Evolutionary conservation across 2,888 invertebrate genomes (phyloP).

Genomic region (Podabrus alpinus): DNA sequence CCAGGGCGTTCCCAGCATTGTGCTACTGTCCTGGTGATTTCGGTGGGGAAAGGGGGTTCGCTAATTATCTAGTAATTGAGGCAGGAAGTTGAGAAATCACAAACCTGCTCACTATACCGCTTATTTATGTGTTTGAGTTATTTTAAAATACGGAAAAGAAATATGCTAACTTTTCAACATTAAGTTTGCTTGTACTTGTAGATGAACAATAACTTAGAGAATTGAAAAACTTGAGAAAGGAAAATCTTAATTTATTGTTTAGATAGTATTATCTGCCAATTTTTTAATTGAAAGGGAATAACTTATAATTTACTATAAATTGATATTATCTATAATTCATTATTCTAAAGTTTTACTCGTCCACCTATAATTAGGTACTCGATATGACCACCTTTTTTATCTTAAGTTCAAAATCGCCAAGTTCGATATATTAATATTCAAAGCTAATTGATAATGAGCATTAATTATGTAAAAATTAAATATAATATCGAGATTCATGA

Average conservation of each 20-base stretch:
- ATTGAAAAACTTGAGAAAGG: no score
- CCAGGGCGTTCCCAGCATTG: slow-evolving; percentile 57
- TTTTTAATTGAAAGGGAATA: no score
- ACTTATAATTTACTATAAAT: background rate
- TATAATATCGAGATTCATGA: background rate
- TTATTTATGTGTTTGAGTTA: slow-evolving; percentile 17
- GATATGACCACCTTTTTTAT: background rate
- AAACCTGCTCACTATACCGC: slow-evolving; percentile 25
- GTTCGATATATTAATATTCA: background rate
- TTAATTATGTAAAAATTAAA: background rate
- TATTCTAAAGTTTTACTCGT: background rate
- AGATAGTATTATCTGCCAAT: no score
- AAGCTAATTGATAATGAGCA: background rate
- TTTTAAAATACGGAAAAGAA: background rate
- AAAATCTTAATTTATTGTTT: no score
- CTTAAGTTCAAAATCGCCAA: background rate
- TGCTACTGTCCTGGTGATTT: slow-evolving; percentile 44
- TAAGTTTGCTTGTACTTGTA: background rate
- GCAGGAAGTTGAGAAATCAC: slow-evolving; percentile 56
- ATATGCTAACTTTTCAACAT: background rate
- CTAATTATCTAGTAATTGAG: slow-evolving; percentile 56
- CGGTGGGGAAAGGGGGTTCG: slow-evolving; percentile 41
- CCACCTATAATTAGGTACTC: no score
- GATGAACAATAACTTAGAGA: no score
- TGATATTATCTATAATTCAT: background rate